Conservation (phyloP, 2,113 vertebrate species). For the Solea senegalensis region DNA sequence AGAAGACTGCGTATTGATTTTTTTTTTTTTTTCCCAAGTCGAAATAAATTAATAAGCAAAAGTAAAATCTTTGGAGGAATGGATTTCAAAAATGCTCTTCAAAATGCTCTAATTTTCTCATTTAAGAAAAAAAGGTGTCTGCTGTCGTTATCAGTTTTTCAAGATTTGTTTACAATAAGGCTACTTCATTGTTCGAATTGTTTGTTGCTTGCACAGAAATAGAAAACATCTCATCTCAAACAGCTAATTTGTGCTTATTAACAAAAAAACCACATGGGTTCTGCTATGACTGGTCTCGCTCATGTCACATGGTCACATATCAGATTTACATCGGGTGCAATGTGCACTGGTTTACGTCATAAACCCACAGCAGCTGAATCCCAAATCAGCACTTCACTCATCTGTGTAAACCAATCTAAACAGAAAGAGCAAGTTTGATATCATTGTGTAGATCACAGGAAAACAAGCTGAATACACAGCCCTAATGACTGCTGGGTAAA, state of each 20-base stretch:
- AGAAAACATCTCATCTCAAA: too few species aligned
- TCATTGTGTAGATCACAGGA: slow-evolving; percentile 70
- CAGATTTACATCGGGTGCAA: too few species aligned
- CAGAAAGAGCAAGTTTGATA: slow-evolving; percentile 70
- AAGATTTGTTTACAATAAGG: too few species aligned
- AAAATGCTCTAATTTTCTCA: background rate
- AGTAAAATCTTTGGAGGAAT: slow-evolving; percentile 17
- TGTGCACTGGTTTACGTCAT: background rate
- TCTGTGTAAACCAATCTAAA: slow-evolving; percentile 58
- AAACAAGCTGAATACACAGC: slow-evolving; percentile 50
- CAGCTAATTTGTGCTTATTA: too few species aligned
- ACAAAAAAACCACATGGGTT: too few species aligned
- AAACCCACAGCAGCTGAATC: slow-evolving; percentile 43
- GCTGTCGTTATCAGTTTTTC: too few species aligned
- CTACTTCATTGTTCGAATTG: too few species aligned
- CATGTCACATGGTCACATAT: too few species aligned
- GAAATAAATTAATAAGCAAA: slow-evolving; percentile 16
- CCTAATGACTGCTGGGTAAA: slow-evolving; percentile 77
- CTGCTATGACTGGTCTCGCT: too few species aligned
- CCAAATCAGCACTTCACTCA: slow-evolving; percentile 54
- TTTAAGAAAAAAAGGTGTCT: background rate
- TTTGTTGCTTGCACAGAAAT: too few species aligned
- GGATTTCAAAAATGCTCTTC: background rate
- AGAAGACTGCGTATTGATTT: background rate
- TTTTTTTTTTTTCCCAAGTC: slow-evolving; percentile 47